phyloP scores from a whole-genome alignment of 2,888 invertebrate genomes.

The Myopa testacea region DNA sequence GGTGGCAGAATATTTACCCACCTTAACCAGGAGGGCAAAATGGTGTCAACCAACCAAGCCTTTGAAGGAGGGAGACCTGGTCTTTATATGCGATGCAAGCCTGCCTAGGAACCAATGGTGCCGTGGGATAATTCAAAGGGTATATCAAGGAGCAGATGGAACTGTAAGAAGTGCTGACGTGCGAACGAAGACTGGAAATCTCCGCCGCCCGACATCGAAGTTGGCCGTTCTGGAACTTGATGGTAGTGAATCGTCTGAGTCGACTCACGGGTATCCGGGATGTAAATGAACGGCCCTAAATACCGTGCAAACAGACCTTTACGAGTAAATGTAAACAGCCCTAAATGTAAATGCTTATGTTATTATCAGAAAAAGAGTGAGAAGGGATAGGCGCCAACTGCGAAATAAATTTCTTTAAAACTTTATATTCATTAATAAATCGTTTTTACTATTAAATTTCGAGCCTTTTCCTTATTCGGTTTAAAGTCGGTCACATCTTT shows the following conservation, averaged over 20 bases:
- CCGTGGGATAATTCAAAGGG: conserved; percentile 46
- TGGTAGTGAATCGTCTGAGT: conserved; percentile 47
- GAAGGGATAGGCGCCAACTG: too few relatives aligned
- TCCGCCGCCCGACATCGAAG: conserved; percentile 50
- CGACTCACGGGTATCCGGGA: conserved; percentile 43
- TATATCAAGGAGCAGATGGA: conserved; percentile 49
- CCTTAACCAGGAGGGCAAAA: conserved; percentile 32
- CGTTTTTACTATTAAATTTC: too few relatives aligned
- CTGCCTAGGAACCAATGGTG: not conserved
- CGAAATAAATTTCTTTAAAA: too few relatives aligned
- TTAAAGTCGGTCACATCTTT: too few relatives aligned
- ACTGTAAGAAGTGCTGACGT: conserved; percentile 50
- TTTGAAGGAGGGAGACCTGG: not conserved
- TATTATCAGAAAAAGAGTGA: not conserved
- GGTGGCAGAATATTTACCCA: not conserved
- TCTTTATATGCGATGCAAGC: not conserved
- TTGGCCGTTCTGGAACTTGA: conserved; percentile 65
- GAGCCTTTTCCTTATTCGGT: too few relatives aligned
- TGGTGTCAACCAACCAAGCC: not conserved
- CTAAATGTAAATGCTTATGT: not conserved
- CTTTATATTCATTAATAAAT: too few relatives aligned
- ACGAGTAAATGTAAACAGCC: not conserved
- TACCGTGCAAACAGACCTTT: too few relatives aligned
- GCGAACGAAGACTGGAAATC: conserved; percentile 46
- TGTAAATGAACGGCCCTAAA: not conserved